Percentiles rank a stretch among this genome's conserved stretches.
These are phyloP conservation scores for Hemibagrus guttatus DNA, from an alignment of 2,797 vertebrate species.

Conservation along the genomic window DNA sequence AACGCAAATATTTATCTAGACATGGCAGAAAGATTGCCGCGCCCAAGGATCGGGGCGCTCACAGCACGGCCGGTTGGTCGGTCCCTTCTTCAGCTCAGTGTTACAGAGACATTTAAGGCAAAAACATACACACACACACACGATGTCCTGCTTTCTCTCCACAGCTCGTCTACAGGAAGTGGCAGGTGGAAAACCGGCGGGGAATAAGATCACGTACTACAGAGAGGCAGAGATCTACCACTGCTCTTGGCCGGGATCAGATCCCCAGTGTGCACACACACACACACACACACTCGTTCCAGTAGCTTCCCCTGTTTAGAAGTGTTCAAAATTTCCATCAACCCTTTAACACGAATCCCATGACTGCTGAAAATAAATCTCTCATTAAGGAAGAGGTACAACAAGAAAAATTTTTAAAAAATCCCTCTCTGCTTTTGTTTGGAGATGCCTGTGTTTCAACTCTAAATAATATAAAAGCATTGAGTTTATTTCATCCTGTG, in stretches of 20 bases:
- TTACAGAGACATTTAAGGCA: neutral
- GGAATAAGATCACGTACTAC: neutral
- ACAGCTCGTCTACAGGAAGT: neutral
- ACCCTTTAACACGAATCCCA: neutral
- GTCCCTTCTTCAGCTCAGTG: neutral
- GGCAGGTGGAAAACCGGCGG: conserved; percentile 16
- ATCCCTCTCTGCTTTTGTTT: neutral
- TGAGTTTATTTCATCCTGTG: neutral
- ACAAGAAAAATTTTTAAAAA: too few species aligned
- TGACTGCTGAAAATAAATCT: neutral
- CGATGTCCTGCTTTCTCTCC: neutral
- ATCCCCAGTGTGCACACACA: neutral
- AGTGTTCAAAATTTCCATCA: neutral
- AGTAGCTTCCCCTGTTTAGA: neutral
- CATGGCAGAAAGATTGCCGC: neutral
- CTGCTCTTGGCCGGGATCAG: neutral
- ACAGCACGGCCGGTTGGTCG: neutral
- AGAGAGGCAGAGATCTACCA: neutral
- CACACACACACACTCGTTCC: too few species aligned
- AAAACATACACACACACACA: neutral
- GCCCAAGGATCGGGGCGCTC: neutral
- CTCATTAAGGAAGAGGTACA: neutral
- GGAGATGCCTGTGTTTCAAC: neutral
- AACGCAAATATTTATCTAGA: neutral
- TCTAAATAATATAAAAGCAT: neutral